phyloP scores from a whole-genome alignment of 2,113 vertebrate species.

The Cephalopholis sonnerati region DNA sequence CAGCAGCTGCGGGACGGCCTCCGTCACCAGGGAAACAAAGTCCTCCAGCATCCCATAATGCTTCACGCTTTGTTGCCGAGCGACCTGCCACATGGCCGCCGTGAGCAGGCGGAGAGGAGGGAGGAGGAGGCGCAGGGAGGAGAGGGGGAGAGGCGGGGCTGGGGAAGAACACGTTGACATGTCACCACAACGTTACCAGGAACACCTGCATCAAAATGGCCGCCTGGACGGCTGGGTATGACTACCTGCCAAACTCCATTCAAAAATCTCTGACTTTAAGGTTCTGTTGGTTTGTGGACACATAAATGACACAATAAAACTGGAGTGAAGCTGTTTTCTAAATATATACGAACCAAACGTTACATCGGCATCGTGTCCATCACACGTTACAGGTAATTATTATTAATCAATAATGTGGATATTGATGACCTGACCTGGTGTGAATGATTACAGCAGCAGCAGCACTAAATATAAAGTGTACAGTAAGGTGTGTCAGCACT shows the following conservation, averaged over 20 bases:
- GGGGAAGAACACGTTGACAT: neutral
- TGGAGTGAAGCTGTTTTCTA: neutral
- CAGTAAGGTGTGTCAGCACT: too few species aligned
- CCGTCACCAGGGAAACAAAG: slow-evolving; percentile 78
- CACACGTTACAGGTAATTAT: neutral
- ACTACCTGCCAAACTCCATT: neutral
- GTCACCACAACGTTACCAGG: neutral
- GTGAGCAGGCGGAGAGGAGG: slow-evolving; percentile 80
- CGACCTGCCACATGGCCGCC: slow-evolving; percentile 79
- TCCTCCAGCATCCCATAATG: slow-evolving; percentile 83
- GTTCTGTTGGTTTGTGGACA: too few species aligned
- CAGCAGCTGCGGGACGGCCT: slow-evolving; percentile 80
- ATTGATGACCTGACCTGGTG: too few species aligned
- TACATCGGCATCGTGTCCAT: neutral
- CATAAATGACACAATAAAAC: too few species aligned
- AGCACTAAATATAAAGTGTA: too few species aligned
- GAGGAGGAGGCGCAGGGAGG: slow-evolving; percentile 72
- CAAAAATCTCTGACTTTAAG: neutral
- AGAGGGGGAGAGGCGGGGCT: slow-evolving; percentile 51
- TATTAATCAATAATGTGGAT: too few species aligned
- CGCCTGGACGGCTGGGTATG: too few species aligned
- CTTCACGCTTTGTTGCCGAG: slow-evolving; percentile 49
- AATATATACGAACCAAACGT: too few species aligned
- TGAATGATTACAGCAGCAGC: too few species aligned
- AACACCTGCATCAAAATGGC: too few species aligned